A percentile compares a stretch with the other conserved stretches of the same genome.
These are phyloP conservation scores for Dendrophyllia cribrosa DNA, from an alignment of 64 coral and sea anemone genomes.

Conservation along the genomic window DNA sequence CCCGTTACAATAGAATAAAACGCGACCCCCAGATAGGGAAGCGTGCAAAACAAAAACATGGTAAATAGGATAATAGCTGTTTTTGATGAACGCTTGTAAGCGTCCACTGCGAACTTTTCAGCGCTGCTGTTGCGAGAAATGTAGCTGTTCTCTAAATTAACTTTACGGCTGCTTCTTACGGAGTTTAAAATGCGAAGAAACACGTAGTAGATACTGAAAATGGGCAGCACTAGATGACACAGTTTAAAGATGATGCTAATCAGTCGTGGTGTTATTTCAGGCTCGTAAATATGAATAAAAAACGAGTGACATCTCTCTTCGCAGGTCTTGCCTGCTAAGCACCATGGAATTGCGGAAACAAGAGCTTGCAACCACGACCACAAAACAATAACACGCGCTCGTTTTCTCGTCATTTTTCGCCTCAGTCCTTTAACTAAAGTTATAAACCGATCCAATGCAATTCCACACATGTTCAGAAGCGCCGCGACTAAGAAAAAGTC, in stretches of 20 bases:
- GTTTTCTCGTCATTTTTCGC: conserved; percentile 66
- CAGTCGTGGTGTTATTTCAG: conserved; percentile 21
- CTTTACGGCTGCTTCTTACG: conserved; percentile 65
- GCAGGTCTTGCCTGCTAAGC: not conserved
- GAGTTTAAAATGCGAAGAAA: conserved; percentile 87
- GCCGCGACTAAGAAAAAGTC: conserved; percentile 84
- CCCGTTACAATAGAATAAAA: conserved; percentile 55
- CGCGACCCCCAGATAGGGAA: conserved; percentile 52
- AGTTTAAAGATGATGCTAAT: conserved; percentile 66
- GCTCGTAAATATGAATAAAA: conserved; percentile 80
- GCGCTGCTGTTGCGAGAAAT: conserved; percentile 86
- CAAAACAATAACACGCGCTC: conserved; percentile 30
- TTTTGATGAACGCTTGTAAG: conserved; percentile 90
- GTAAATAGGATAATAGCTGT: conserved; percentile 84
- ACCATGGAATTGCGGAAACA: conserved; percentile 71
- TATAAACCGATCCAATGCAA: conserved; percentile 90
- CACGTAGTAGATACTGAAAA: conserved; percentile 74
- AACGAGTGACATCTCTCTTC: conserved; percentile 15
- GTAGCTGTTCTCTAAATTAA: conserved; percentile 89
- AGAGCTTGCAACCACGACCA: conserved; percentile 81
- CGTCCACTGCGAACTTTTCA: conserved; percentile 86
- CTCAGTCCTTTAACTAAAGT: conserved; percentile 80
- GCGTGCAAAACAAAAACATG: conserved; percentile 81
- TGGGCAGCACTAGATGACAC: conserved; percentile 51
- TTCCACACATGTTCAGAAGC: conserved; percentile 83